Conservation (phyloP, 2,113 vertebrate species). For the Gnathonemus echidnorhynchus region DNA sequence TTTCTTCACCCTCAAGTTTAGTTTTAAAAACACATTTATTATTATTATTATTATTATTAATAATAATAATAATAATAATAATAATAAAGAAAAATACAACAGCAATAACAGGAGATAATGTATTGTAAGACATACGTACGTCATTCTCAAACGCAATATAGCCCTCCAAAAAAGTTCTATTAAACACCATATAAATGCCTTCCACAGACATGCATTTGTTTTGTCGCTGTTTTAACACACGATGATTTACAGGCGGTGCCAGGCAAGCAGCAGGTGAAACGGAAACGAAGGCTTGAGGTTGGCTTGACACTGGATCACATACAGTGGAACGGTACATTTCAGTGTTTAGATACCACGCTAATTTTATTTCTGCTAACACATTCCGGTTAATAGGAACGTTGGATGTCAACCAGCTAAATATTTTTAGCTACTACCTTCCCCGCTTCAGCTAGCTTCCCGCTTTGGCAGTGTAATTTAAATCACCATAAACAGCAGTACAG, state of each 20-base stretch:
- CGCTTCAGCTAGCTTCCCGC: neutral
- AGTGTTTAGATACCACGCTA: neutral
- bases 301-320: neutral
- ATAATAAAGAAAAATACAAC: neutral
- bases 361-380: neutral
- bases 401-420: neutral
- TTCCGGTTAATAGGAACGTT: neutral
- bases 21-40: neutral
- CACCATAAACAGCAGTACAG: neutral
- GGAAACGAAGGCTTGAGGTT: neutral
- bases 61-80: neutral
- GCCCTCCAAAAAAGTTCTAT: neutral
- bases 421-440: neutral
- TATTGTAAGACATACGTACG: neutral
- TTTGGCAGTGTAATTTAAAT: neutral
- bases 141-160: neutral
- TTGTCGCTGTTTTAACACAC: neutral
- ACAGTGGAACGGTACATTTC: neutral
- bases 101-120: neutral
- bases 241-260: neutral
- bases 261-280: neutral
- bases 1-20: neutral
- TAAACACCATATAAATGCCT: neutral
- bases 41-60: neutral
- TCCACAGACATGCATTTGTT: neutral